Base-by-base conservation (phyloP, 2,888 invertebrate genomes). In the Temnothorax ravouxi region DNA sequence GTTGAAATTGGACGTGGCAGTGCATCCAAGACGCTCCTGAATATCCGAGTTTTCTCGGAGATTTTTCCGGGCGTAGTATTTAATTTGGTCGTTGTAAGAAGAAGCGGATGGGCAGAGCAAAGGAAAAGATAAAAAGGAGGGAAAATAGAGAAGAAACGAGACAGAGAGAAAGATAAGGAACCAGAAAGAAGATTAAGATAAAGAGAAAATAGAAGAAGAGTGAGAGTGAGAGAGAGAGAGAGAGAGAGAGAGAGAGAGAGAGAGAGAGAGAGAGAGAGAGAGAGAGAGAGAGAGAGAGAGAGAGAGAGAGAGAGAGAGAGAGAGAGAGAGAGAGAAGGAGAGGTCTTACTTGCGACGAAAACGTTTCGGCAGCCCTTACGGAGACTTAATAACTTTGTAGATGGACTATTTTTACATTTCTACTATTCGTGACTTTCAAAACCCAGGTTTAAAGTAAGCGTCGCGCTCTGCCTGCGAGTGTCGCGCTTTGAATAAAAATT, bases 401-500 rank as follows among this genome's bases (percentile, higher is more conserved):
- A 69, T 85, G 83, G 87, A 88, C 91, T 93, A 94, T 94, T 94
- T 94, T 94, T 94, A 92, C 93, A 92, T 92, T 91, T 93, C 89
- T 89, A 88, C 91, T 88, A 84, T 87, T 87, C 88, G 91, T 89
- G 92, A 92, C 93, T 93, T 94, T 94, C 93, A 94, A 93, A 94
- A 94, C 92, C 93, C 91, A 90, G 87, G 91, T 90, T 92, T 93
- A 93, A 93, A 94, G 72, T 77, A 77, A 74, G 76, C 86, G 77
- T 74, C 54, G 59, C 54, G 59, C 84, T 88, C 83, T 88, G 86
- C 89, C 85, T 88, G 91, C 88, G 91, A 91, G 91, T 92, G 93
- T 89, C 93, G 94, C 94, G 94, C 93, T 94, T 93, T 94, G 94
- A 94, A 94, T 94, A 94, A 94, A 94, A 94, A 94, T 94, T 93